phyloP scores from a whole-genome alignment of 2,797 vertebrate species.

The Aselliscus stoliczkanus region DNA sequence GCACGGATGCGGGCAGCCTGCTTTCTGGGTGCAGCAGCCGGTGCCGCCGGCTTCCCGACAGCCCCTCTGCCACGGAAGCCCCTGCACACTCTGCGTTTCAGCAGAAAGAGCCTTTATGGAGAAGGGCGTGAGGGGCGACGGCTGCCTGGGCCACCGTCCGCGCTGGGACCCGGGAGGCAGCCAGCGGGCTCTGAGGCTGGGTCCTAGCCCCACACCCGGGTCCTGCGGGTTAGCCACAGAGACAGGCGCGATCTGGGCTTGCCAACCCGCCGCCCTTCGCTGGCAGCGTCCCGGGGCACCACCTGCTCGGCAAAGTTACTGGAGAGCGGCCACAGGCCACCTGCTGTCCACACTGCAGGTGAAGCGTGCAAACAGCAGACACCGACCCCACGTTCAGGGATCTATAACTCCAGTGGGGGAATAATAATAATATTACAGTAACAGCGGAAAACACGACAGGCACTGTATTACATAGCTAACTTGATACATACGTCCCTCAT shows the following conservation, averaged over 20 bases:
- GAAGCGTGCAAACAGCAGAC: no score
- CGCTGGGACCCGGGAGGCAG: neutral
- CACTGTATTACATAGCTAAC: no score
- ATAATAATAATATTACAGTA: neutral
- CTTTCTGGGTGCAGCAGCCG: neutral
- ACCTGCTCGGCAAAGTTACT: neutral
- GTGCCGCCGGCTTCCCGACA: neutral
- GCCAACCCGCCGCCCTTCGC: neutral
- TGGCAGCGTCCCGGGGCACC: neutral
- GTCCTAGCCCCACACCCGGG: neutral
- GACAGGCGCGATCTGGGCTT: accelerated
- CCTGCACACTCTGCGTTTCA: neutral
- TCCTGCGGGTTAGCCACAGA: neutral
- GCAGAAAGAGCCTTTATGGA: neutral
- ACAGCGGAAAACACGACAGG: neutral
- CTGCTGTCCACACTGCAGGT: no score
- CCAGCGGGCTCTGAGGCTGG: neutral
- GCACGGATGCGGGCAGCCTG: neutral
- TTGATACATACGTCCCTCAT: neutral
- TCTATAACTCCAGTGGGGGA: neutral
- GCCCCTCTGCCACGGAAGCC: neutral
- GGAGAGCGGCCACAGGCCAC: accelerated
- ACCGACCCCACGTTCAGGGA: neutral
- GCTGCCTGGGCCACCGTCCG: neutral
- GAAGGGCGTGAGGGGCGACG: neutral